Conservation (phyloP, 2,888 invertebrate genomes). For the Euplagia quadripunctaria region DNA sequence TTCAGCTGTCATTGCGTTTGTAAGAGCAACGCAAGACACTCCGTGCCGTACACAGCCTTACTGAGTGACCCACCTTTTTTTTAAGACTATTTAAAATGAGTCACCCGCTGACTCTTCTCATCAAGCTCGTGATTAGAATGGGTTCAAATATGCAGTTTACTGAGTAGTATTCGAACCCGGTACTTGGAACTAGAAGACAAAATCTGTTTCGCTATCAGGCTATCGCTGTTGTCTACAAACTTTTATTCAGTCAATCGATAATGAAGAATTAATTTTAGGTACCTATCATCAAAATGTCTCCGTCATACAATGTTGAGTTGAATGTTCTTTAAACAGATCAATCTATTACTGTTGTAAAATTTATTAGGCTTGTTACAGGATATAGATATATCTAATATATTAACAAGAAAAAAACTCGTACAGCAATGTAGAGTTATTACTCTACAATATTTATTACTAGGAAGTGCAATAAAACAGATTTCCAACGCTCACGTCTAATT, state of each 20-base stretch:
- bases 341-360: constrained; percentile 23
- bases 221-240: too few species aligned
- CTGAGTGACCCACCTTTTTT: too few species aligned
- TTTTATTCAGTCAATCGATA: not conserved
- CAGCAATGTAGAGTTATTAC: constrained; percentile 35
- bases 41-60: too few species aligned
- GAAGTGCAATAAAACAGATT: constrained; percentile 53
- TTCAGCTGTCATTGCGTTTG: too few species aligned
- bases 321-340: constrained; percentile 23
- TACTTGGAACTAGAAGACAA: too few species aligned
- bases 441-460: constrained; percentile 50
- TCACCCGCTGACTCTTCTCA: too few species aligned
- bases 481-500: constrained; percentile 39
- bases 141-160: too few species aligned
- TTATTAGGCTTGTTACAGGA: constrained; percentile 20
- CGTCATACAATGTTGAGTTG: not conserved
- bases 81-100: too few species aligned
- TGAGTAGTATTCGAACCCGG: too few species aligned
- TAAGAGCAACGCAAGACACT: too few species aligned
- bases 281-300: not conserved
- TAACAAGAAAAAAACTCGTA: constrained; percentile 6
- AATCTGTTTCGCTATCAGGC: too few species aligned
- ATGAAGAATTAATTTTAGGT: not conserved
- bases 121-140: too few species aligned
- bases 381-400: constrained; percentile 24